Percentiles rank a stretch among this genome's conserved stretches.
These are phyloP conservation scores for Cynopterus brachyotis DNA, from an alignment of 2,113 vertebrate genomes.

Conservation along the genomic window DNA sequence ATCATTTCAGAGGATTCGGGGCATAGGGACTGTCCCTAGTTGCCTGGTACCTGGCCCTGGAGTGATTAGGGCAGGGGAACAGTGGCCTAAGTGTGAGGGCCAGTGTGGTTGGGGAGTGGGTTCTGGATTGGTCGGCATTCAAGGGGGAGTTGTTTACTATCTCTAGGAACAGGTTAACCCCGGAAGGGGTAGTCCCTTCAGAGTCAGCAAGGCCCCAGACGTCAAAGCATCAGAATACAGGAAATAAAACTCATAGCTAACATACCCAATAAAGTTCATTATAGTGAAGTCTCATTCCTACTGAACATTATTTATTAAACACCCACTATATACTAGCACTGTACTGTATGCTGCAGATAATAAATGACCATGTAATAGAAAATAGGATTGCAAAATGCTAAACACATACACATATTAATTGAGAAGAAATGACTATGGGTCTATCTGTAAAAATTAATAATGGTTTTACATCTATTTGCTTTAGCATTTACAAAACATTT, in stretches of 20 bases:
- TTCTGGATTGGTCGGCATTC: background rate
- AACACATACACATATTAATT: slow-evolving; percentile 5
- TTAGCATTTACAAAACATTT: slow-evolving; percentile 50
- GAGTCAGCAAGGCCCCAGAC: background rate
- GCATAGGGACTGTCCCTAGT: background rate
- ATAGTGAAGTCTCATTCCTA: background rate
- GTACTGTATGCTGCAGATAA: background rate
- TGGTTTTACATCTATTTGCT: background rate
- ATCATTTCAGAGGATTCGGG: background rate
- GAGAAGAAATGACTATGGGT: background rate
- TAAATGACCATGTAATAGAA: slow-evolving; percentile 23
- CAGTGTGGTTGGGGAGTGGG: background rate
- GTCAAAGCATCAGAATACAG: background rate
- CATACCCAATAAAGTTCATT: background rate
- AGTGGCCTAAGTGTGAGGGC: background rate
- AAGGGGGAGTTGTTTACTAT: background rate
- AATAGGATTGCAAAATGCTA: slow-evolving; percentile 36
- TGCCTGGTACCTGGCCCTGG: background rate
- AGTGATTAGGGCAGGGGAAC: background rate
- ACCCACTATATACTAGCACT: background rate
- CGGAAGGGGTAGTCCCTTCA: background rate
- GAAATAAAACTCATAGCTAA: background rate
- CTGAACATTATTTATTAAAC: background rate
- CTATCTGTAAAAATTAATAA: slow-evolving; percentile 4
- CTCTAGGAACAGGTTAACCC: slow-evolving; percentile 5